Evolutionary conservation across 2,888 invertebrate species (phyloP).

Genomic region (Tachina grossa): DNA sequence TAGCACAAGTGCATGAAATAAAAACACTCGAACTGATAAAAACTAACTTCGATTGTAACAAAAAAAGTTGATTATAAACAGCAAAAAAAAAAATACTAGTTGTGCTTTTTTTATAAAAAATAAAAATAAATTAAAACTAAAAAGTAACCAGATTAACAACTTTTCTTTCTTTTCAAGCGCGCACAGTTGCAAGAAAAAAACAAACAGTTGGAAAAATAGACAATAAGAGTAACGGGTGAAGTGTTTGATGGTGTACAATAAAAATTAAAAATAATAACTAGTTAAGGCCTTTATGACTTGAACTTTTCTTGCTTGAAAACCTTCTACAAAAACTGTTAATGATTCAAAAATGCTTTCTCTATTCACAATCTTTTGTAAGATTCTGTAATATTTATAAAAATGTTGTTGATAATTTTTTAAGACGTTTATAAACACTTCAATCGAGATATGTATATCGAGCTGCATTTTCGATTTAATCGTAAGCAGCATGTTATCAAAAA

Average conservation of each 20-base stretch:
- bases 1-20: constrained; percentile 58
- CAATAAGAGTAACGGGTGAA: constrained; percentile 11
- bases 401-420: too few species aligned
- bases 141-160: constrained; percentile 47
- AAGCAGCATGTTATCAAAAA: too few species aligned
- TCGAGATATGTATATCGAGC: too few species aligned
- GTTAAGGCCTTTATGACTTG: too few species aligned
- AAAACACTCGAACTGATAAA: constrained; percentile 39
- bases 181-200: neutral
- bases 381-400: too few species aligned
- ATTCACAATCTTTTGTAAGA: too few species aligned
- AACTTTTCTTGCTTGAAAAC: too few species aligned
- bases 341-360: too few species aligned
- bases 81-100: constrained; percentile 8
- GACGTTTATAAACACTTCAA: too few species aligned
- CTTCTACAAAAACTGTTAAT: too few species aligned
- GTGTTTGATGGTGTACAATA: neutral
- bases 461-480: too few species aligned
- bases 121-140: neutral
- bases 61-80: constrained; percentile 15
- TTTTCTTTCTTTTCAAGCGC: constrained; percentile 37
- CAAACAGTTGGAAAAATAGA: neutral
- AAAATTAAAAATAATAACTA: neutral
- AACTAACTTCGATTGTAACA: constrained; percentile 21
- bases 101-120: constrained; percentile 9